These are phyloP conservation scores for Mastomys natalensis DNA, from an alignment of 2,113 vertebrate genomes.

Conservation along the genomic window DNA sequence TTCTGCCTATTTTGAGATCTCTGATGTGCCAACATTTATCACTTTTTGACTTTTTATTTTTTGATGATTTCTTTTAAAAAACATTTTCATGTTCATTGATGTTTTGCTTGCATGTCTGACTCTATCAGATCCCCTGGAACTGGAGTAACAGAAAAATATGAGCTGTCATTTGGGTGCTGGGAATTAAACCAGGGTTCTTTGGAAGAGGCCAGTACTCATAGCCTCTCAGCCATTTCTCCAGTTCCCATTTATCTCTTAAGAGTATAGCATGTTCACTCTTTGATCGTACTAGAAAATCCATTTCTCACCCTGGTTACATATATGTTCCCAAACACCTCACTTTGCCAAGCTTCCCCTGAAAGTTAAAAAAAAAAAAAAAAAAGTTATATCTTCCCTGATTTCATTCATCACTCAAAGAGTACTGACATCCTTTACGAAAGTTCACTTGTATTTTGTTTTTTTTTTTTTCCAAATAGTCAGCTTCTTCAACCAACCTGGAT, in stretches of 20 bases:
- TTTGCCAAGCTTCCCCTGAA: constrained; percentile 59
- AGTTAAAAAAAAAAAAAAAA: constrained; percentile 65
- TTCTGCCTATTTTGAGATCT: not conserved
- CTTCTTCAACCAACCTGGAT: constrained; percentile 32
- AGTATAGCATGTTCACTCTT: constrained; percentile 35
- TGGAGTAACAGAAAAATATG: no score
- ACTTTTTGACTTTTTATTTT: not conserved
- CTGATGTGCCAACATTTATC: not conserved
- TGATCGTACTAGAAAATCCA: constrained; percentile 36
- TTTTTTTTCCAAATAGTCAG: constrained; percentile 42
- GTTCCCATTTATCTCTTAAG: constrained; percentile 1
- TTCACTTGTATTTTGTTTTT: constrained; percentile 54
- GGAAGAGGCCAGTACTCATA: no score
- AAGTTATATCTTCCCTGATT: constrained; percentile 55
- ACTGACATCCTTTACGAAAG: constrained; percentile 62
- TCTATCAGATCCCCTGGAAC: no score
- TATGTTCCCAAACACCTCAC: constrained; percentile 49
- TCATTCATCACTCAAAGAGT: constrained; percentile 60
- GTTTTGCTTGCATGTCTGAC: no score
- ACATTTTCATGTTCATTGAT: no score
- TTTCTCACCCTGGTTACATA: constrained; percentile 55
- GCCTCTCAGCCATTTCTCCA: no score
- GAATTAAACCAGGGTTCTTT: no score
- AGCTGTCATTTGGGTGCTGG: no score
- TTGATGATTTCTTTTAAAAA: no score